Evolutionary conservation across 2,113 vertebrate genomes (phyloP), one percentile per base, ranked within the genome.

Genomic region (Sylvicapra grimmia): DNA sequence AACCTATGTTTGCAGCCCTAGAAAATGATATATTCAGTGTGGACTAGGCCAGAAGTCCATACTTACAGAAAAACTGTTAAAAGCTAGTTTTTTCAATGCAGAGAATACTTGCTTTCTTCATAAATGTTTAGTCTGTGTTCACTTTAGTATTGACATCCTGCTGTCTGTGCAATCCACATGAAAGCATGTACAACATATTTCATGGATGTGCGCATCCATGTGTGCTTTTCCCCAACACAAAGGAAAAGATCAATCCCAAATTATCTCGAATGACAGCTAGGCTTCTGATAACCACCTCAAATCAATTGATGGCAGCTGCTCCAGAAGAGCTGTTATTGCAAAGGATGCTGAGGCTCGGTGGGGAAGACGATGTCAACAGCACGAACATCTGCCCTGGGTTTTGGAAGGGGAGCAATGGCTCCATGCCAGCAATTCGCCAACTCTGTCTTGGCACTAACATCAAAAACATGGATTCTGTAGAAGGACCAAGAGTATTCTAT

Each of bases 381-480:
- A 15, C 1, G 14, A 79, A 47, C 1, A 9, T 8, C 5, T 61
- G n/a, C 54, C 47, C 3, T 2, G 47, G 19, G 25, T 63, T 86
- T 21, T 8, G 1, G 27, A 79, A 27, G 10, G 9, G 11, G 53
- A 47, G 2, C 19, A 6, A 23, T 19, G 8, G 44, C 44, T 44
- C 40, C 19, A 6, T 3, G 40, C 19, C 40, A 19, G 27, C 1
- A 0, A 21, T 44, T 4, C 8, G 8, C 19, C 61, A 54, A 40
- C 72, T 79, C 19, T 3, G 1, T 63, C 12, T 63, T 0, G 0
- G 27, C 12, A 44, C 27, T 56, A 14, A 75, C 12, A 49, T 65
- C 63, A 93, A 90, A 94, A 59, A 80, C 29, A 10, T 0, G 90
- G 51, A 59, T 58, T 27, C 9, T 23, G 2, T 2, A 18, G 15